Percentiles rank a stretch among this genome's conserved stretches.
These are phyloP conservation scores for Mesitornis unicolor DNA, from an alignment of 2,113 vertebrate genomes.

Conservation along the genomic window DNA sequence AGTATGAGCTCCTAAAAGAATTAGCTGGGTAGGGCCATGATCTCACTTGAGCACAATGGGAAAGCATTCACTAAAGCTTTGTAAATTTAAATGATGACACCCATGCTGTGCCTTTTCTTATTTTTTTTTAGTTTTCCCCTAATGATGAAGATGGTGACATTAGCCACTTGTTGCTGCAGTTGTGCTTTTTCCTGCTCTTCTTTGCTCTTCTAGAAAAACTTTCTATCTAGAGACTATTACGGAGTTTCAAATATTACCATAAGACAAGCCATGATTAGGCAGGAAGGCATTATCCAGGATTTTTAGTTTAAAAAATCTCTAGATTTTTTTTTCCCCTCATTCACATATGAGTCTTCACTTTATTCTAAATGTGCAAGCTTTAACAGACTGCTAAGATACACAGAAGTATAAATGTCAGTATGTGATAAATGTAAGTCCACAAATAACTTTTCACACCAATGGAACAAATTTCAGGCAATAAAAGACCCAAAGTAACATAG, in stretches of 20 bases:
- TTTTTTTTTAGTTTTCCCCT: too few species aligned
- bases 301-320: neutral
- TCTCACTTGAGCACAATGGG: neutral
- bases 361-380: neutral
- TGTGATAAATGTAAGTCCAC: neutral
- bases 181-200: neutral
- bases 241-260: neutral
- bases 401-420: neutral
- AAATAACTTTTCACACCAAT: neutral
- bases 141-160: neutral
- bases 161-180: neutral
- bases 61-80: neutral
- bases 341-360: neutral
- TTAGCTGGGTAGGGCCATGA: slow-evolving; percentile 7
- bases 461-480: neutral
- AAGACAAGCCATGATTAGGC: neutral
- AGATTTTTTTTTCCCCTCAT: neutral
- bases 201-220: neutral
- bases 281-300: neutral
- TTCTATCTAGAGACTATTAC: neutral
- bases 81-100: neutral
- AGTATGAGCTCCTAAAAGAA: neutral
- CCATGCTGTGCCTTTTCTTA: neutral
- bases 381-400: neutral
- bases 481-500: neutral